Conservation (phyloP, 2,113 vertebrate genomes). For the Bubo bubo region DNA sequence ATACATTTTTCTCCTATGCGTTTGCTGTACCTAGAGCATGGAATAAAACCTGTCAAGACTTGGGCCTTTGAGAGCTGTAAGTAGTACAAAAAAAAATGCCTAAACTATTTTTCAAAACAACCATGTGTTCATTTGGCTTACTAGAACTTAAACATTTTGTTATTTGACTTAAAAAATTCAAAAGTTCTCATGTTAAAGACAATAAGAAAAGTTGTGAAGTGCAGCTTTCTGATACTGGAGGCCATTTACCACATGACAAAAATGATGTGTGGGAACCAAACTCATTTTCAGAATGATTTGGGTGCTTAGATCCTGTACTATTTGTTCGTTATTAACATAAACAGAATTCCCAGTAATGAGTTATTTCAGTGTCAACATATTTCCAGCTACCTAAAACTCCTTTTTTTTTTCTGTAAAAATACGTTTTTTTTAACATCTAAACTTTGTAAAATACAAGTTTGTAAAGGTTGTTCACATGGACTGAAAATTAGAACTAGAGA, state of each 20-base stretch:
- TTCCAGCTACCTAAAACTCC: neutral
- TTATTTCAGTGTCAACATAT: neutral
- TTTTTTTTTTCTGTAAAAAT: neutral
- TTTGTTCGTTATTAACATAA: neutral
- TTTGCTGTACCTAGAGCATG: neutral
- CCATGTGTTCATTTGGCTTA: neutral
- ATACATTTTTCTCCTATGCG: rapidly evolving
- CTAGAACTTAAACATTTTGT: neutral
- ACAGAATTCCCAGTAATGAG: neutral
- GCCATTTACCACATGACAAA: neutral
- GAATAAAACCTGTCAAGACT: neutral
- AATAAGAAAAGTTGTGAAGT: neutral
- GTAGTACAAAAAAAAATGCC: neutral
- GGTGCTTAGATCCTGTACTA: neutral
- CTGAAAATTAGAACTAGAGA: neutral
- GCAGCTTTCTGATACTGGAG: neutral
- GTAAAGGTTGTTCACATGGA: neutral
- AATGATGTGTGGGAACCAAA: neutral
- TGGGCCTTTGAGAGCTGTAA: neutral
- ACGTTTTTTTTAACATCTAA: neutral
- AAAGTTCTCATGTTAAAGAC: neutral
- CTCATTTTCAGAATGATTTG: neutral
- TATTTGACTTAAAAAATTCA: neutral
- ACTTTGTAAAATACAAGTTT: neutral
- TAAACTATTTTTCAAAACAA: neutral